Percentiles rank a stretch among this genome's conserved stretches.
phyloP scores from a whole-genome alignment of 2,888 invertebrate species.

The Leptura quadrifasciata region DNA sequence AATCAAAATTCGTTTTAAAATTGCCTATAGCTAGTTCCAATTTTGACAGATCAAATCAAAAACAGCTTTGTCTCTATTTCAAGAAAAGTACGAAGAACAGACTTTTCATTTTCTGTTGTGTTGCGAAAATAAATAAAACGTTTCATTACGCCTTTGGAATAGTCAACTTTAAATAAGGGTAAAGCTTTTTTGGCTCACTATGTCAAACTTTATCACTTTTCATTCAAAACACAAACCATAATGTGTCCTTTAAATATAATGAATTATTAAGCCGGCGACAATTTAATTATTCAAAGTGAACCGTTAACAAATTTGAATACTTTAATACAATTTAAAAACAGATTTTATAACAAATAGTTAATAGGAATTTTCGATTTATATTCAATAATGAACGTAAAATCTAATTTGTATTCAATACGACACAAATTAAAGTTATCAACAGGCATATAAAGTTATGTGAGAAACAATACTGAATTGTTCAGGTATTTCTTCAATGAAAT shows the following conservation, averaged over 20 bases:
- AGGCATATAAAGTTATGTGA: conserved; percentile 28
- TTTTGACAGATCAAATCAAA: no score
- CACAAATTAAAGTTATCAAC: conserved; percentile 20
- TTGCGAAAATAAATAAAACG: no score
- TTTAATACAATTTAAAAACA: conserved; percentile 8
- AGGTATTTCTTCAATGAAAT: background rate
- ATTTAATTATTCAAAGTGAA: background rate
- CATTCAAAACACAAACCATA: background rate
- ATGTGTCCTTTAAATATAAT: background rate
- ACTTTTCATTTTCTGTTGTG: no score
- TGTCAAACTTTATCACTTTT: background rate
- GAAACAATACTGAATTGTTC: conserved; percentile 28
- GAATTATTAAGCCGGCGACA: background rate
- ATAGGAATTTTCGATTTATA: conserved; percentile 38
- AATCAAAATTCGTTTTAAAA: no score
- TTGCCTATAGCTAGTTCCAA: no score
- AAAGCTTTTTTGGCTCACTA: background rate
- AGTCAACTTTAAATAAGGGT: background rate
- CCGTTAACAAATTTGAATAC: conserved; percentile 32
- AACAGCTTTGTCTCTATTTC: no score
- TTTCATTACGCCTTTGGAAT: no score
- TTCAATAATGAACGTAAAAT: conserved; percentile 19
- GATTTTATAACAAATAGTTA: conserved; percentile 11
- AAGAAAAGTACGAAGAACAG: no score
- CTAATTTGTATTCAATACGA: conserved; percentile 34